Evolutionary conservation across 1,140 invertebrate genomes (phyloP), one percentile per base, ranked within the genome.

Genomic region (Halyomorpha halys): DNA sequence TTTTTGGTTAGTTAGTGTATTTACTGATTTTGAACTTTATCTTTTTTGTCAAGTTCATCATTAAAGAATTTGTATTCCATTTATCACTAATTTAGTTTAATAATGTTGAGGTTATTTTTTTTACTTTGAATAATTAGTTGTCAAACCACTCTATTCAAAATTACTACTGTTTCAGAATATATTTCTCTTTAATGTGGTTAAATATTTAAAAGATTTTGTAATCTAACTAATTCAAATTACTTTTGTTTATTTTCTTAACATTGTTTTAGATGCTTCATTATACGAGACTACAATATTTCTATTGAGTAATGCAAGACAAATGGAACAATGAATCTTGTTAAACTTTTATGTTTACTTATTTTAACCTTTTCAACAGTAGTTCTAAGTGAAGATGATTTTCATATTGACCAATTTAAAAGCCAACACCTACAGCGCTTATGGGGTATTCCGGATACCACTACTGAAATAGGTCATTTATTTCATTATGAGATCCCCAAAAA

Each of bases 361-460:
- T 23, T 25, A 23, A 25, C 6, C 23, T 25, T 56, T 23, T 21
- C 18, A 23, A 9, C 53, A 56, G 9, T 27, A 6, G 18, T 23
- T 1, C 3, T 56, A 56, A 56, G 53, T 56, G 63, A 64, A 25
- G 64, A 67, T 18, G 64, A 68, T 47, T 68, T 65, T 44, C 49
- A 34, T 16, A 65, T 65, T 27, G 67, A 68, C 2, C 64, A 68
- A 25, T 54, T 63, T 11, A 68, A 63, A 47, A 15, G n/a, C 6
- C 51, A 45, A 27, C 64, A 64, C 18, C 47, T 68, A n/a, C 64
- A 49, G n/a, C 45, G 67, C 5, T 27, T 68, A n/a, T 68, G 65
- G 65, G 69, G 69, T 1, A 68, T 70, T 21, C 68, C 68, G 3
- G 68, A 69, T 59, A 61, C 66, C 0, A 68, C 64, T 9, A 65